phyloP scores from a whole-genome alignment of 1,140 invertebrate species.

The Telenomus remus region DNA sequence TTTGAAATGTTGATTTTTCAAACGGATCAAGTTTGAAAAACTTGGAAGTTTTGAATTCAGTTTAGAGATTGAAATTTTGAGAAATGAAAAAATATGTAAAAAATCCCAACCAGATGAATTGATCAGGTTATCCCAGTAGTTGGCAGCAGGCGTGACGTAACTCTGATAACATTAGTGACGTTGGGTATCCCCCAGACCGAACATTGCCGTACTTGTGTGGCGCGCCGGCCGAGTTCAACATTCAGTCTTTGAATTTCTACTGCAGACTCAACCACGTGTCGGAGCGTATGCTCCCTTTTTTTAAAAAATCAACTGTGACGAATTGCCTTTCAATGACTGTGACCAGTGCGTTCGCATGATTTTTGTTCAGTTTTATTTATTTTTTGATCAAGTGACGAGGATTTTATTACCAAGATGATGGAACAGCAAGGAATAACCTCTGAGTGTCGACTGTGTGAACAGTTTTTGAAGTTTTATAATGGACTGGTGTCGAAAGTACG shows the following conservation, averaged over 20 bases:
- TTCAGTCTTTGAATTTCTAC: slow-evolving; percentile 24
- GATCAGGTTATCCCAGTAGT: slow-evolving; percentile 10
- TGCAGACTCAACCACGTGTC: slow-evolving; percentile 23
- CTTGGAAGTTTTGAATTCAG: too few species aligned
- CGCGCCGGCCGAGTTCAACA: slow-evolving; percentile 25
- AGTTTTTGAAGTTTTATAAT: slow-evolving; percentile 24
- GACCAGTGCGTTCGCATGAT: slow-evolving; percentile 16
- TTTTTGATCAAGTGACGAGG: too few species aligned
- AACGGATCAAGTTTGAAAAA: too few species aligned
- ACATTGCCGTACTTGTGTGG: slow-evolving; percentile 5
- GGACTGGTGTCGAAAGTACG: slow-evolving; percentile 22
- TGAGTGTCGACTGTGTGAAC: slow-evolving; percentile 30
- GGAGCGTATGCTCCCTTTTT: neutral
- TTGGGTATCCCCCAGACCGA: slow-evolving; percentile 29
- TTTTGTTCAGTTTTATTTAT: neutral
- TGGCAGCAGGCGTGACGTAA: slow-evolving; percentile 28
- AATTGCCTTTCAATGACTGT: slow-evolving; percentile 20
- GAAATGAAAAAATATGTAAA: too few species aligned
- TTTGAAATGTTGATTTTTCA: too few species aligned
- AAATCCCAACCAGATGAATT: too few species aligned
- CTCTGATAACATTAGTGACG: slow-evolving; percentile 24
- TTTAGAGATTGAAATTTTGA: too few species aligned
- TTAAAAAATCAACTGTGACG: neutral
- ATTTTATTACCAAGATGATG: slow-evolving; percentile 20
- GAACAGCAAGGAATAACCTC: slow-evolving; percentile 31